phyloP scores from a whole-genome alignment of 2,113 vertebrate genomes.

The Tricholaema leucomelas region DNA sequence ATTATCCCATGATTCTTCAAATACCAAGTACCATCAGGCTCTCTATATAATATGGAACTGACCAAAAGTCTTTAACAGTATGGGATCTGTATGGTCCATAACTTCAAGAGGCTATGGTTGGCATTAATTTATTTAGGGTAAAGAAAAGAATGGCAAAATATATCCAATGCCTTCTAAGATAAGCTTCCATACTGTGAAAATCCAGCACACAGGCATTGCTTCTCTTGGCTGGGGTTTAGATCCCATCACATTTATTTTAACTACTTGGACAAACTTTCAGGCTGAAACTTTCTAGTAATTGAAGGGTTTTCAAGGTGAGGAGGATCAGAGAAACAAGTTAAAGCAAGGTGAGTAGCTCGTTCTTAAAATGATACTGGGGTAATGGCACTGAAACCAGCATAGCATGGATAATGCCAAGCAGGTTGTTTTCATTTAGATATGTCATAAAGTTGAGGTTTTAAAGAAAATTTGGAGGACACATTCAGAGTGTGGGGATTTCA shows the following conservation, averaged over 20 bases:
- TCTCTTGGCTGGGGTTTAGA: background rate
- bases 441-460: background rate
- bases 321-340: background rate
- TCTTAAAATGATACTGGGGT: background rate
- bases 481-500: background rate
- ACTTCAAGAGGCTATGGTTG: background rate
- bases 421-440: background rate
- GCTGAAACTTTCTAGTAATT: background rate
- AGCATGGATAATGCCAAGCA: background rate
- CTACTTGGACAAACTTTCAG: background rate
- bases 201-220: background rate
- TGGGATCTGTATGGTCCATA: background rate
- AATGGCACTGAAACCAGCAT: background rate
- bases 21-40: background rate
- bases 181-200: conserved; percentile 27
- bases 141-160: background rate
- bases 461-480: background rate
- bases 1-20: conserved; percentile 55
- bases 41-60: background rate
- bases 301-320: background rate
- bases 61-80: background rate
- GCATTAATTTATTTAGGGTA: conserved; percentile 30
- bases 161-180: background rate
- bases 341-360: background rate
- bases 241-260: background rate